phyloP scores from a whole-genome alignment of 2,888 invertebrate species.

The Tenthredo mesomela region DNA sequence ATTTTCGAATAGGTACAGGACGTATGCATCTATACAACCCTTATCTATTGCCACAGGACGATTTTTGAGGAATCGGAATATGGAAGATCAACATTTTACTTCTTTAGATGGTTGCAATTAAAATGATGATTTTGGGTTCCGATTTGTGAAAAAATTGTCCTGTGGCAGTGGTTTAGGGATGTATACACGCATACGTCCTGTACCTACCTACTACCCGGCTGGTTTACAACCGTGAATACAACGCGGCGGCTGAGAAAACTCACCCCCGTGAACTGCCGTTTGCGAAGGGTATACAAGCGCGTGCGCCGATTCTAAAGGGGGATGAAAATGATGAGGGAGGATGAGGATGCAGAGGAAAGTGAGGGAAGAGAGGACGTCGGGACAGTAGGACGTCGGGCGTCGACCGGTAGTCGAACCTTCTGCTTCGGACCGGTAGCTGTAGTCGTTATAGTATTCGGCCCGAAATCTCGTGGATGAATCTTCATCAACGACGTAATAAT shows the following conservation, averaged over 20 bases:
- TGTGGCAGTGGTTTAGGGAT: slow-evolving; percentile 55
- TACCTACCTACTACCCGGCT: slow-evolving; percentile 51
- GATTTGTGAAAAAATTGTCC: background rate
- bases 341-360: slow-evolving; percentile 44
- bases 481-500: background rate
- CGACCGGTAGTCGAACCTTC: slow-evolving; percentile 75
- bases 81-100: no score
- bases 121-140: background rate
- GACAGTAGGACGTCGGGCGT: slow-evolving; percentile 68
- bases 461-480: slow-evolving; percentile 23
- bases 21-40: no score
- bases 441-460: slow-evolving; percentile 20
- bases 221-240: slow-evolving; percentile 39
- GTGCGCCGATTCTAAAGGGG: slow-evolving; percentile 41
- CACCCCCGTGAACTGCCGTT: slow-evolving; percentile 9
- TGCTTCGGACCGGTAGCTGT: slow-evolving; percentile 66
- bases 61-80: no score
- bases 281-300: slow-evolving; percentile 6
- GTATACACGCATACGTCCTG: slow-evolving; percentile 43
- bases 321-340: slow-evolving; percentile 37
- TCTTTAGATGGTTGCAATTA: background rate
- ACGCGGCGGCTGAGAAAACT: background rate
- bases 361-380: slow-evolving; percentile 48
- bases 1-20: no score
- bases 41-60: no score